Conservation (phyloP, 2,797 vertebrate species). For the Myotis vivesi region DNA sequence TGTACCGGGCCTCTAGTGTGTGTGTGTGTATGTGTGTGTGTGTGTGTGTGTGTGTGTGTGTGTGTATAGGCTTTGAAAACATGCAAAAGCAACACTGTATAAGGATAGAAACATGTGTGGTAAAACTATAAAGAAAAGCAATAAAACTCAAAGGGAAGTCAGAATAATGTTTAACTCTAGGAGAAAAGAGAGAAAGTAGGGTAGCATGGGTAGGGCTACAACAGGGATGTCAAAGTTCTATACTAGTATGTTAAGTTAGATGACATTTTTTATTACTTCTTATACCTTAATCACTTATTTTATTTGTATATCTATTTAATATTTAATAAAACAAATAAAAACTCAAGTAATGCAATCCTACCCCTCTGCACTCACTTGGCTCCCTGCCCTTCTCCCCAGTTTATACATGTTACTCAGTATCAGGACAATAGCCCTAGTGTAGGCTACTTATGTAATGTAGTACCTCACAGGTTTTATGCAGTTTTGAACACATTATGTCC, state of each 20-base stretch:
- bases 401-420: neutral
- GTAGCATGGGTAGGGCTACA: neutral
- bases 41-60: too few species aligned
- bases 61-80: neutral
- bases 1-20: too few species aligned
- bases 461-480: neutral
- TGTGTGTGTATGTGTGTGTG: too few species aligned
- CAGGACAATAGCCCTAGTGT: neutral
- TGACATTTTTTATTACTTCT: neutral
- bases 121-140: neutral
- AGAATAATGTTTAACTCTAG: neutral
- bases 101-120: neutral
- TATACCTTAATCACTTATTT: neutral
- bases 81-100: neutral
- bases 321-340: constrained; percentile 19
- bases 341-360: neutral
- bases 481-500: neutral
- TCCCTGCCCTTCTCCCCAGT: neutral
- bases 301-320: neutral
- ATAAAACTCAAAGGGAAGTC: neutral
- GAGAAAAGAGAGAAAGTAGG: neutral
- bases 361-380: neutral
- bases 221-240: neutral
- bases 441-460: neutral
- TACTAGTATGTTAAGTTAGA: neutral